Base-by-base conservation (phyloP, 2,113 vertebrate genomes). In the Chionodraco myersi region DNA sequence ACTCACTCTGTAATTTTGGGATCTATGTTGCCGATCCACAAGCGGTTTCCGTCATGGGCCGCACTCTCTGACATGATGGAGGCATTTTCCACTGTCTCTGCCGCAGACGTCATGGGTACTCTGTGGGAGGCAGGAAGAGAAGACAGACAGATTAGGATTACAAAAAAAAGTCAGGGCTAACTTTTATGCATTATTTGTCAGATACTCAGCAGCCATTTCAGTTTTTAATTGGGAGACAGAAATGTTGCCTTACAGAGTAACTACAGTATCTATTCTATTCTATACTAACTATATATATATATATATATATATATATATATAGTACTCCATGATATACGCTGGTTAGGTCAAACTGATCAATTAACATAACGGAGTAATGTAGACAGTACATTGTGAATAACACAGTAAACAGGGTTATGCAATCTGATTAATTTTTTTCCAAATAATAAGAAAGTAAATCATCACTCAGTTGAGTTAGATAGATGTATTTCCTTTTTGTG, bases 1-100 rank as follows among this genome's bases (percentile, higher is more conserved):
- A 96, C 97, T 97, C 82, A 98, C 97, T 98, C 97, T 89, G 98
- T 99, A 91, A 99, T 98, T 94, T 98, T 98, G 76, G 97, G 96
- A 90, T 99, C 97, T 56, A 98, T 95, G 93, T 99, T 98, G 54
- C 97, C 97, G 58, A 99, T 98, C 98, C 97, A 99, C 85, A 99
- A 94, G 72, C 97, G 96, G 88, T 98, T 97, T 44, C 97, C 97
- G 56, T 99, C 97, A 87, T 98, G 97, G 23, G 97, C 92, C 18
- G 93, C 94, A 74, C 96, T 97, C 89, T 97, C 97, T 18, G 97
- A 97, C 54, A 98, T 95, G 92, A 98, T 97, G 91, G 97, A 97
- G 57, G 97, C 97, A 81, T 98, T 98, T 91, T 98, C 97, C 88
- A 98, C 95, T 26, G 96, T 93, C 91, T 96, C 96, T 41, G 92